Evolutionary conservation across 2,797 vertebrate genomes (phyloP), one percentile per base, ranked within the genome.

Genomic region (Lindbergichthys nudifrons): DNA sequence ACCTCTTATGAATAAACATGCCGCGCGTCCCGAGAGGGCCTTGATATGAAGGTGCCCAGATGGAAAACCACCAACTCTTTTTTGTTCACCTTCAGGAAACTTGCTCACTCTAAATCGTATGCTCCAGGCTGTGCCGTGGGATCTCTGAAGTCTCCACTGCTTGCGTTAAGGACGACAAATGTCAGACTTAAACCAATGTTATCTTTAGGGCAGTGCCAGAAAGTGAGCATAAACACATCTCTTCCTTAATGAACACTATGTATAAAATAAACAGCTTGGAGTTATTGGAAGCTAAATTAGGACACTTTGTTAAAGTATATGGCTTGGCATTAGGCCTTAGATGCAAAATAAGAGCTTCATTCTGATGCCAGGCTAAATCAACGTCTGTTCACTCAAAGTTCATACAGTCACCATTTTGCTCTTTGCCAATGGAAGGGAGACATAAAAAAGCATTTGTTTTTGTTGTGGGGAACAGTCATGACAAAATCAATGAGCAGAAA

Each of bases 1-100:
- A 89, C 84, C 81, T 79, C 84, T 93, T 92, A 94, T 94, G 92
- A 95, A 95, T 95, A 95, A 92, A 94, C 92, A 94, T 94, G 90
- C 75, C 32, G 47, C 84, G 70, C 51, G 46, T 93, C 93, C 90
- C 92, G 65, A 65, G 89, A 90, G 92, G 32, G 83, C 81, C 74
- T 76, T 88, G 58, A 81, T 83, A 91, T 89, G 89, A 90, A 89
- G 87, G 90, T 88, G 89, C 86, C 93, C 93, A 93, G 93, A 94
- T 94, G 93, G 93, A 92, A 93, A 93, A 90, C 69, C 79, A 84
- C 85, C 83, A 83, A 88, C 87, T 87, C 90, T 80, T 89, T 89
- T 86, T 83, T 66, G 78, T 91, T 94, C 93, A 95, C 94, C 93
- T 94, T 93, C 90, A 90, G 78, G 78, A 92, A 84, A 77, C 70